These are phyloP conservation scores for Dryococelus australis DNA, from an alignment of 2,888 invertebrate genomes.

Conservation along the genomic window DNA sequence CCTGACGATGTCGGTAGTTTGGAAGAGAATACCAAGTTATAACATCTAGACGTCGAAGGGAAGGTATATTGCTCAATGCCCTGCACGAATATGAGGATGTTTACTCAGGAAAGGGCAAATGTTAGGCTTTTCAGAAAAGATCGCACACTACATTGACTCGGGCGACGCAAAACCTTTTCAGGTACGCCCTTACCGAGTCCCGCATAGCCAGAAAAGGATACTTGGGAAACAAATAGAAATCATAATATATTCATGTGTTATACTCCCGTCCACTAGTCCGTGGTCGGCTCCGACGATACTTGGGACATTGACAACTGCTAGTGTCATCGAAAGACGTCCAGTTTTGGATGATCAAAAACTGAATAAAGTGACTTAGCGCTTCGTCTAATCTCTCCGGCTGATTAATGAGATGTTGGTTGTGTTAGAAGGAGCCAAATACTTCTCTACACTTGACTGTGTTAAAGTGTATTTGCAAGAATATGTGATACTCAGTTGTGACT, in stretches of 20 bases:
- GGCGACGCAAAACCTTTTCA: no score
- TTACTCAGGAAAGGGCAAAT: no score
- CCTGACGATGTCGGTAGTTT: no score
- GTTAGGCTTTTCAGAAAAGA: no score
- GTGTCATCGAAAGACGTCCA: conserved; percentile 41
- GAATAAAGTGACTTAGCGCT: conserved; percentile 44
- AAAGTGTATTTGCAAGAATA: conserved; percentile 44
- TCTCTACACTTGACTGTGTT: neutral
- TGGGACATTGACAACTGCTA: conserved; percentile 38
- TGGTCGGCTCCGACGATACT: conserved; percentile 35
- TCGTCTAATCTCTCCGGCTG: conserved; percentile 45
- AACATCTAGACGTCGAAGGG: no score
- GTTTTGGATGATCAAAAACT: conserved; percentile 44
- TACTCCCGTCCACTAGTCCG: conserved; percentile 42
- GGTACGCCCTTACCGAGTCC: no score
- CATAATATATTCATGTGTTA: neutral
- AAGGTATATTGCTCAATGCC: no score
- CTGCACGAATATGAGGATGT: no score
- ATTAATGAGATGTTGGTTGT: no score
- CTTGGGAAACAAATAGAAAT: neutral
- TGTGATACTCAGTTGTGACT: conserved; percentile 43
- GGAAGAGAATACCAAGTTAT: no score
- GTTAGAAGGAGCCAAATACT: neutral
- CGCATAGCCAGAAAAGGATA: no score
- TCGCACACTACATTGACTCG: no score